Evolutionary conservation across 2,888 invertebrate genomes (phyloP).

Genomic region (Lordiphosa andalusiaca): DNA sequence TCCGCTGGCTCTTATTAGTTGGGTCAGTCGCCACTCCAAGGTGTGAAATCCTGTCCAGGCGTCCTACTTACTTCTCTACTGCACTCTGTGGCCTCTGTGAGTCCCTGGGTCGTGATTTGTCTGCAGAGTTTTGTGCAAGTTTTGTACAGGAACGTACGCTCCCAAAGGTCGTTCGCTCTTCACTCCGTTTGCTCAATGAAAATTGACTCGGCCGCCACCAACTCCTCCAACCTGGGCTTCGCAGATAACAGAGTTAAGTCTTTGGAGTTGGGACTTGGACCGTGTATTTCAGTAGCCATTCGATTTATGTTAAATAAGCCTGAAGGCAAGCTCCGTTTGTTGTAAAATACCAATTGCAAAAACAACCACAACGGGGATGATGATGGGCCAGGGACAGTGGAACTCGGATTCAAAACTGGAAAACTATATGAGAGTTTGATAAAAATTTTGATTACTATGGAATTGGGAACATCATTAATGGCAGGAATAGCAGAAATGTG

Average conservation of each 20-base stretch:
- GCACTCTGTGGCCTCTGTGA: constrained; percentile 40
- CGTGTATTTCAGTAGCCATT: constrained; percentile 76
- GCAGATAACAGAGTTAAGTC: constrained; percentile 24
- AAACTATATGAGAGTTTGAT: no score
- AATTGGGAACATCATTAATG: no score
- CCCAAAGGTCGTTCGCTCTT: constrained; percentile 66
- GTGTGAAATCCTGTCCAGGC: constrained; percentile 51
- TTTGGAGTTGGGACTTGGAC: constrained; percentile 20
- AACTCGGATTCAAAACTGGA: no score
- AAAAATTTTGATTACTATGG: no score
- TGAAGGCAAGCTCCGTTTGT: constrained; percentile 63
- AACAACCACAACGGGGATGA: constrained; percentile 11
- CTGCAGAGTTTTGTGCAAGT: constrained; percentile 38
- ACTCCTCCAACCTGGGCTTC: neutral
- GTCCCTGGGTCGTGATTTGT: constrained; percentile 68
- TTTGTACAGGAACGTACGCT: constrained; percentile 23
- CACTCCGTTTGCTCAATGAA: constrained; percentile 66
- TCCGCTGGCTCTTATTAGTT: constrained; percentile 59
- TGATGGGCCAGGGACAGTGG: neutral
- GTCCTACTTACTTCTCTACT: constrained; percentile 15
- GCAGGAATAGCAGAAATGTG: no score
- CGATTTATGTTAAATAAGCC: constrained; percentile 77
- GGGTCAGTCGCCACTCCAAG: constrained; percentile 63
- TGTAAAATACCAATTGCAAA: constrained; percentile 74
- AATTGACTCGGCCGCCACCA: constrained; percentile 32